Base-by-base conservation (phyloP, 2,113 vertebrate genomes). In the Pseudopipra pipra region DNA sequence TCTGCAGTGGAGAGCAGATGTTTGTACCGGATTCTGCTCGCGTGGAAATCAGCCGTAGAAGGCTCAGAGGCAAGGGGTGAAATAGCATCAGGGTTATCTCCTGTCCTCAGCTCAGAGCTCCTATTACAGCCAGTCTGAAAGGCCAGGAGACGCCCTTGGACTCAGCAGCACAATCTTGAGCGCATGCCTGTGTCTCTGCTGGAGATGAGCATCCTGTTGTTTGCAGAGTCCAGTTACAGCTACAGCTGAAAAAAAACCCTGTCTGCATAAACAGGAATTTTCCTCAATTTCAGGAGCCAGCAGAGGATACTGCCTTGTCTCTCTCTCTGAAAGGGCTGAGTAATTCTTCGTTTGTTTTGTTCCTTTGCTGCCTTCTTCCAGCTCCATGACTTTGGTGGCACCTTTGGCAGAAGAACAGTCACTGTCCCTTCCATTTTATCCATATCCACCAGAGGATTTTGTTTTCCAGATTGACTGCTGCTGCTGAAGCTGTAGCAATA, bases 181-280 rank as follows among this genome's bases (percentile, higher is more conserved):
- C 15, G 1, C 76, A 23, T 35, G 46, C 56, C 62, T 18, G 6
- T 28, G 56, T 78, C 77, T 89, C 83, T 71, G 79, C 85, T 95
- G 72, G 89, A 86, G 67, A 63, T 72, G 67, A 77, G 67, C 61
- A 76, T 86, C 78, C 79, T 71, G 55, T 66, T 92, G 85, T 93
- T 75, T 89, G 41, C 59, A 78, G 91, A 93, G 46, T 93, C 79
- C 80, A 73, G 68, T 86, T 89, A 84, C 56, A 87, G 58, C 62
- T 78, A 66, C 76, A 39, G 58, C 63, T 74, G 33, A 14, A 24
- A 59, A 71, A 37, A 74, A 6, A 4, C 30, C 30, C 58, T 82
- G 35, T 76, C 88, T 67, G 77, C 74, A 89, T 86, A 85, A 95
- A 87, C 55, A 82, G 81, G 70, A 93, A 92, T 95, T 87, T 90